Evolutionary conservation across 2,797 vertebrate genomes (phyloP).

Genomic region (Arremon aurantiirostris): DNA sequence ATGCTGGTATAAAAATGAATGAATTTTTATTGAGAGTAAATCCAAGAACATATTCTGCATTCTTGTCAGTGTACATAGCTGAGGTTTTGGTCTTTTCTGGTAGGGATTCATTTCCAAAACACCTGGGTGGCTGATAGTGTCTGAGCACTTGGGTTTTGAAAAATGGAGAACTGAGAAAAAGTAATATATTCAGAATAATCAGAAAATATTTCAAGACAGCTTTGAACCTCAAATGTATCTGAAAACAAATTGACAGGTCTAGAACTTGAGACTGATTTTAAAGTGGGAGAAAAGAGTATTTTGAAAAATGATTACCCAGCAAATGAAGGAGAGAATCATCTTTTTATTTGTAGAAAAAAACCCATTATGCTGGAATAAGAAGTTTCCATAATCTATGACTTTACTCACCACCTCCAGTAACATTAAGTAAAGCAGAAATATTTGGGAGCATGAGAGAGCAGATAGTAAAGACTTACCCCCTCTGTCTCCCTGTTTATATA

Average conservation of each 20-base stretch:
- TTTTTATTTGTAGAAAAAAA: neutral
- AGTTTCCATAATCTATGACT: neutral
- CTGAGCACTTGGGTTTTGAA: neutral
- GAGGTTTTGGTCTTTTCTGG: neutral
- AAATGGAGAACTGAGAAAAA: neutral
- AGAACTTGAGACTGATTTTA: neutral
- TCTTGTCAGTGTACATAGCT: neutral
- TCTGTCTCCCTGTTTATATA: neutral
- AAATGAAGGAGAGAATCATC: neutral
- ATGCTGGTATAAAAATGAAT: neutral
- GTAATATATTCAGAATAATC: neutral
- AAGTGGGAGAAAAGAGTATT: neutral
- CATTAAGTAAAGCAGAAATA: neutral
- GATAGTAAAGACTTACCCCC: neutral
- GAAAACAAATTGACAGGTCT: neutral
- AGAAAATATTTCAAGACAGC: neutral
- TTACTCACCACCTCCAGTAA: neutral
- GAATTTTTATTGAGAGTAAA: neutral
- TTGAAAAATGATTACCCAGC: neutral
- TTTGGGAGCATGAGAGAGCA: neutral
- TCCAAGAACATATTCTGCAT: neutral
- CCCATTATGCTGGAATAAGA: neutral
- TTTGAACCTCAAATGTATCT: neutral
- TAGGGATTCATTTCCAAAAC: neutral
- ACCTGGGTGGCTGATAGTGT: neutral